phyloP scores from a whole-genome alignment of 1,140 invertebrate species.

The Trypoxylus dichotomus region DNA sequence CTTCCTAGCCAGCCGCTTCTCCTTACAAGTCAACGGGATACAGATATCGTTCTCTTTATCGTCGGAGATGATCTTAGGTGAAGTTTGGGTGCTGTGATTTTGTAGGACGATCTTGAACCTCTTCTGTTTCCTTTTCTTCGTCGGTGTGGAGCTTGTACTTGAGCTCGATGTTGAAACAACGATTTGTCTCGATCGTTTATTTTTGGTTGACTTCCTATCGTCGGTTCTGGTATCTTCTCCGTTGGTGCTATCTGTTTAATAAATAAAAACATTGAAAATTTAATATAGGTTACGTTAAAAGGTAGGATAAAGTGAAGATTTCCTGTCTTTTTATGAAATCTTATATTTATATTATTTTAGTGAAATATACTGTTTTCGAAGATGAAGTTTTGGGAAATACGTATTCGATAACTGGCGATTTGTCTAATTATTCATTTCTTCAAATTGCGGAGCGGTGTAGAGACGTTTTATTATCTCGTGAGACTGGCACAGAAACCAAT shows the following conservation, averaged over 20 bases:
- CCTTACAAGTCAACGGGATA: neutral
- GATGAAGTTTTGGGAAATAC: too few relatives aligned
- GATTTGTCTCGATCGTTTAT: neutral
- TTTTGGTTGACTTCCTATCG: neutral
- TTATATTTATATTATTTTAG: too few relatives aligned
- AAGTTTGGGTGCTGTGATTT: constrained; percentile 50
- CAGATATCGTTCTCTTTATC: neutral
- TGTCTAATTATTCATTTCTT: too few relatives aligned
- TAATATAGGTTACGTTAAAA: neutral
- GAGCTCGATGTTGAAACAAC: constrained; percentile 8
- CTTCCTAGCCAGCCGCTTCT: too few relatives aligned
- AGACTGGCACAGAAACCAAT: too few relatives aligned
- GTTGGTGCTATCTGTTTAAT: neutral
- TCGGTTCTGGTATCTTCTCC: neutral
- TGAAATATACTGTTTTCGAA: too few relatives aligned
- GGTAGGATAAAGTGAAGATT: too few relatives aligned
- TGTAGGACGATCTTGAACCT: constrained; percentile 43
- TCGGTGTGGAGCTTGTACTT: constrained; percentile 22
- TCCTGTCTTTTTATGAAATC: too few relatives aligned
- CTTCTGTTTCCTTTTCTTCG: constrained; percentile 29
- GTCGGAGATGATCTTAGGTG: constrained; percentile 37
- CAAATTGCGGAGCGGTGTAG: too few relatives aligned
- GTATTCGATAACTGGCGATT: too few relatives aligned
- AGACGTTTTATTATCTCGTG: too few relatives aligned
- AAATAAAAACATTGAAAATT: neutral